Evolutionary conservation across 2,888 invertebrate genomes (phyloP).

Genomic region (Drosophila infuscata): DNA sequence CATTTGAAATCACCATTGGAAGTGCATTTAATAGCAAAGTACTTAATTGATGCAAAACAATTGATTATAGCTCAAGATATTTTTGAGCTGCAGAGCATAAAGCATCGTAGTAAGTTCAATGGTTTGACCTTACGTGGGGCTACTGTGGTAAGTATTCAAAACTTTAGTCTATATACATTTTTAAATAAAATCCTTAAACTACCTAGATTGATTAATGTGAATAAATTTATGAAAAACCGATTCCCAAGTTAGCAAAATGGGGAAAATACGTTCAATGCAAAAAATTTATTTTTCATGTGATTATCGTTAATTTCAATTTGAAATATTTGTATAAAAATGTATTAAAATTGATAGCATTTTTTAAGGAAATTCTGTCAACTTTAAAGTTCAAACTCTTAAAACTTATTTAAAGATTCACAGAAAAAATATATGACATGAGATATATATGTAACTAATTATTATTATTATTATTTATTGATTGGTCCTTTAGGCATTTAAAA

Average conservation of each 20-base stretch:
- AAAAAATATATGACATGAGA: background rate
- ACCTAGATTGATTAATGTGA: background rate
- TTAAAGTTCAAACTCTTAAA: background rate
- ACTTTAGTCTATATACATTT: background rate
- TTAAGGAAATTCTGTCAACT: background rate
- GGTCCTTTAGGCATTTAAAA: background rate
- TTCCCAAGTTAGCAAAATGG: background rate
- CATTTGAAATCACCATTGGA: constrained; percentile 75
- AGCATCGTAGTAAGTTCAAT: constrained; percentile 73
- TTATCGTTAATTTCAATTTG: background rate
- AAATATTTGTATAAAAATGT: background rate
- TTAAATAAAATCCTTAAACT: background rate
- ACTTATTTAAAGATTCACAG: background rate
- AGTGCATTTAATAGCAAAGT: constrained; percentile 56
- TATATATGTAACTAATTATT: too few species aligned
- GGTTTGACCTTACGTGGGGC: constrained; percentile 78
- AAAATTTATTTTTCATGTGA: background rate
- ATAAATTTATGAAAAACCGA: background rate
- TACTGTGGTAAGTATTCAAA: constrained; percentile 74
- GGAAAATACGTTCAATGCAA: background rate
- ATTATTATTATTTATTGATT: too few species aligned
- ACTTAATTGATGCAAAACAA: constrained; percentile 18
- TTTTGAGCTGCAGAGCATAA: constrained; percentile 72
- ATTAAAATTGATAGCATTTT: background rate
- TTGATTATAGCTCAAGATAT: constrained; percentile 52